Evolutionary conservation across 2,797 vertebrate genomes (phyloP), one percentile per base, ranked within the genome.

Genomic region (Propithecus deckenii): DNA sequence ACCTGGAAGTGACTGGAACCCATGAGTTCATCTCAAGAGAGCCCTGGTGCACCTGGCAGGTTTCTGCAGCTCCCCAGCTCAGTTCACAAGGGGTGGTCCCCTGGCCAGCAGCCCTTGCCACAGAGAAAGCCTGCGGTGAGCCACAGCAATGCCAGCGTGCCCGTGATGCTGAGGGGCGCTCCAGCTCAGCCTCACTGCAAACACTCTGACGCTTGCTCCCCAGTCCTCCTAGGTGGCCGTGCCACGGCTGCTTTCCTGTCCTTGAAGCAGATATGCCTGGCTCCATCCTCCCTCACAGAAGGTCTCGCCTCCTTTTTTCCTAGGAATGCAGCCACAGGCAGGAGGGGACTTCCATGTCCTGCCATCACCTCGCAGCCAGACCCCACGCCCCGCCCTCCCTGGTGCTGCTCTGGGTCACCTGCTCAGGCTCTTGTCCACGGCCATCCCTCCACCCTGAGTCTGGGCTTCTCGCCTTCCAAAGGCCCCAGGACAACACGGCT

Each of bases 301-400:
- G 52, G 32, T 48, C 48, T 3, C 6, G 0, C 18, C 50, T 65
- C 30, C 41, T 59, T 46, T 52, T 7, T 38, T 10, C 7, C 1
- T 30, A 12, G 3, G 28, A 46, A n/a, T 32, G 5, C 2, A 14
- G 55, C 25, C 28, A 3, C 14, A 28, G 38, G 2, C 17, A 59
- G n/a, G 32, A 28, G 25, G 50, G 10, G 52, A 50, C n/a, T 7
- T n/a, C 13, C 28, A 5, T 0, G 0, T 32, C 17, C 6, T 6
- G 22, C n/a, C 7, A 0, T 11, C 11, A 0, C 13, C 28, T 14
- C 7, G 13, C 2, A 8, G 11, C 28, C 8, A 0, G 23, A 41
- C 35, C 50, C 0, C 0, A 1, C 0, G 4, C 23, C 57, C 43
- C 14, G 30, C 41, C n/a, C 32, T 12, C 15, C 59, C 23, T 0